Conservation (phyloP, 2,888 invertebrate species). For the Yponomeuta plumbellus region DNA sequence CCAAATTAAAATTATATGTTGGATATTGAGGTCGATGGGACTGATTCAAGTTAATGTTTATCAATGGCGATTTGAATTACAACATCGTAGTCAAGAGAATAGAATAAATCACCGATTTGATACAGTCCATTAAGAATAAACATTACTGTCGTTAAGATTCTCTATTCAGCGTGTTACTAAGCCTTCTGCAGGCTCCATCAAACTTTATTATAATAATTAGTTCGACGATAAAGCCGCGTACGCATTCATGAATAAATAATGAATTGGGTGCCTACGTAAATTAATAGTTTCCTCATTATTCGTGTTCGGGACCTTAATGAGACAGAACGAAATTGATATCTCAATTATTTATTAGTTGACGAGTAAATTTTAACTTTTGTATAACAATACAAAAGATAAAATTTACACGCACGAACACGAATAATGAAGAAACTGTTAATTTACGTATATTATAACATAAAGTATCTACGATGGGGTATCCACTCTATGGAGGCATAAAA, state of each 20-base stretch:
- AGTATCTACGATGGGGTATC: too few species aligned
- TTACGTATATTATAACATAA: too few species aligned
- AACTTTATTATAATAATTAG: slow-evolving; percentile 3
- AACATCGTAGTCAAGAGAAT: neutral
- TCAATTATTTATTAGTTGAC: slow-evolving; percentile 8
- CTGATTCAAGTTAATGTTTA: slow-evolving; percentile 6
- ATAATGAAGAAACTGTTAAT: too few species aligned
- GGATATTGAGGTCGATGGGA: neutral
- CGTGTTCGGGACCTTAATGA: slow-evolving; percentile 6
- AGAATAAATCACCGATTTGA: slow-evolving; percentile 6
- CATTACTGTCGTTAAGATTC: slow-evolving; percentile 1
- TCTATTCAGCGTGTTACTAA: too few species aligned
- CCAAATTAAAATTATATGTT: neutral
- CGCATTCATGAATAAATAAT: slow-evolving; percentile 11
- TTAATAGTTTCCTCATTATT: slow-evolving; percentile 12
- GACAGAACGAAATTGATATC: slow-evolving; percentile 9
- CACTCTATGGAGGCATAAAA: too few species aligned
- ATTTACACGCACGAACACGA: too few species aligned
- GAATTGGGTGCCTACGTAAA: slow-evolving; percentile 8
- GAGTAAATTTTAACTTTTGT: neutral
- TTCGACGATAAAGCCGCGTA: neutral
- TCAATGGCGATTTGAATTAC: slow-evolving; percentile 15
- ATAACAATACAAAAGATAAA: too few species aligned
- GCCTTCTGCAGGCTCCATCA: neutral
- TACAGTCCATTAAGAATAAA: slow-evolving; percentile 3